Evolutionary conservation across 2,888 invertebrate species (phyloP).

Genomic region (Blomia tropicalis): DNA sequence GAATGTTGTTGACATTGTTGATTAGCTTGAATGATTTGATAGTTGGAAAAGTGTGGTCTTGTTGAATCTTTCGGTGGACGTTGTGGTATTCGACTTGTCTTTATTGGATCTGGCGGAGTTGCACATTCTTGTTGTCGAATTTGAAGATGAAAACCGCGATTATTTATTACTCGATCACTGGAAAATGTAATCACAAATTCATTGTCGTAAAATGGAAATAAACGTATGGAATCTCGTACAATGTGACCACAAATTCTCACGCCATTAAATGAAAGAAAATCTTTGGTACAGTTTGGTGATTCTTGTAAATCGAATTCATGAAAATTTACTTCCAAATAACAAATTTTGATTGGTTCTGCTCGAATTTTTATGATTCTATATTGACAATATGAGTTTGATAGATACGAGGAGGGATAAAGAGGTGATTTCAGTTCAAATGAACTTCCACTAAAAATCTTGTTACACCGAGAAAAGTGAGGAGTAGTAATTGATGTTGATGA

Average conservation of each 20-base stretch:
- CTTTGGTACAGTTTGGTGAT: constrained; percentile 28
- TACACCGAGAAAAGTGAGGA: constrained; percentile 12
- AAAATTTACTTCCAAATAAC: constrained; percentile 29
- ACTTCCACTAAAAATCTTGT: constrained; percentile 17
- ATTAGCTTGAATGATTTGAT: constrained; percentile 2
- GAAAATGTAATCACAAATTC: constrained; percentile 28
- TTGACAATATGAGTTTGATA: constrained; percentile 28
- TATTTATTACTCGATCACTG: constrained; percentile 20
- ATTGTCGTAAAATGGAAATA: constrained; percentile 24
- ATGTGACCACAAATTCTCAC: constrained; percentile 30
- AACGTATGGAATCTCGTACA: constrained; percentile 24
- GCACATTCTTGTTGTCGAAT: constrained; percentile 25
- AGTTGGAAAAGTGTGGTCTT: constrained; percentile 2
- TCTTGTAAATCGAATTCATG: constrained; percentile 29
- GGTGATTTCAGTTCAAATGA: constrained; percentile 28
- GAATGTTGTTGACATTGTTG: constrained; percentile 8
- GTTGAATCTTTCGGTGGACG: not conserved
- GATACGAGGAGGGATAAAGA: constrained; percentile 29
- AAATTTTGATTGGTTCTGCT: constrained; percentile 25
- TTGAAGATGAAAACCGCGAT: constrained; percentile 21
- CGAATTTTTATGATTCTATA: constrained; percentile 27
- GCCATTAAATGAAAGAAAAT: constrained; percentile 31
- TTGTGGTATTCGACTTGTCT: not conserved
- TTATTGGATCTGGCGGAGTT: not conserved
- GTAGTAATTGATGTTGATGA: not conserved